Evolutionary conservation across 1,140 invertebrate genomes (phyloP).

Genomic region (Epicauta chinensis): DNA sequence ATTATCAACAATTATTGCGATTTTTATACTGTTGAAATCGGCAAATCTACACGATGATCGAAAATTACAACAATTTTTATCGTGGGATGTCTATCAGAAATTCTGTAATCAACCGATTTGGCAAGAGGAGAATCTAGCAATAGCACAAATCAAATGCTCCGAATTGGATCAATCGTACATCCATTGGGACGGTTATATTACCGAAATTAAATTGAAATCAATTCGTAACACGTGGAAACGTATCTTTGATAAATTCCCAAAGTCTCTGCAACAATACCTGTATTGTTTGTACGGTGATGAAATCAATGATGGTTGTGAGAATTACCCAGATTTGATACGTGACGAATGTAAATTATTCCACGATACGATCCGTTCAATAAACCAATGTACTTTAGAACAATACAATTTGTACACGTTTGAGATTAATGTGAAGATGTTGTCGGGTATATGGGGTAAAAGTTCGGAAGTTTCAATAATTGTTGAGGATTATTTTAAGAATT

Average conservation of each 20-base stretch:
- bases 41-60: background rate
- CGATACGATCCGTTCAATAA: constrained; percentile 47
- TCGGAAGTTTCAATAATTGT: constrained; percentile 55
- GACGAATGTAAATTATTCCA: constrained; percentile 50
- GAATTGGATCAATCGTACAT: constrained; percentile 58
- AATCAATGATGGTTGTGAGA: constrained; percentile 48
- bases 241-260: constrained; percentile 54
- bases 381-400: constrained; percentile 60
- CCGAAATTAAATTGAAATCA: constrained; percentile 55
- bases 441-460: constrained; percentile 55
- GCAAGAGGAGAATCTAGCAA: constrained; percentile 57
- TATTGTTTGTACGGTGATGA: constrained; percentile 64
- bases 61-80: constrained; percentile 17
- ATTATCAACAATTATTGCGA: constrained; percentile 35
- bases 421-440: constrained; percentile 61
- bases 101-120: constrained; percentile 63
- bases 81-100: constrained; percentile 65
- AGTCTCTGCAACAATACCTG: constrained; percentile 50
- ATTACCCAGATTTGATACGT: constrained; percentile 41
- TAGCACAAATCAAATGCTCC: constrained; percentile 61
- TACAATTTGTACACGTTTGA: constrained; percentile 58
- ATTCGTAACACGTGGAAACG: constrained; percentile 56
- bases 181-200: constrained; percentile 67
- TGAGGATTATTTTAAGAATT: constrained; percentile 62
- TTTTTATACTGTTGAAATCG: constrained; percentile 27